Evolutionary conservation across 2,113 vertebrate species (phyloP).

Genomic region (Carassius auratus): DNA sequence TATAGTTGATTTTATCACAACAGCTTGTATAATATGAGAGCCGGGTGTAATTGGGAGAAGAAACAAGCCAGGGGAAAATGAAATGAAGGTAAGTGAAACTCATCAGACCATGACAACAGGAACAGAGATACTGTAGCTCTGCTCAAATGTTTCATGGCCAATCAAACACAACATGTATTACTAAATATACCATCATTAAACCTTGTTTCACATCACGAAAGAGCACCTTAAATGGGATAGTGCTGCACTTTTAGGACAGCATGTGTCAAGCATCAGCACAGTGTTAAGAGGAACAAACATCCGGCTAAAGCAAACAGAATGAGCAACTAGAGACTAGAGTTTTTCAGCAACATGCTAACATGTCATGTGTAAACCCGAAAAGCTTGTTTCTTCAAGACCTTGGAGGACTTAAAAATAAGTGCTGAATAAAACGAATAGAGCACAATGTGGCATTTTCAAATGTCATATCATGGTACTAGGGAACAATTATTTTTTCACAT

Average conservation of each 20-base stretch:
- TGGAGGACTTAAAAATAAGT: not conserved
- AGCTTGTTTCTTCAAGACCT: not conserved
- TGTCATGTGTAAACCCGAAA: not conserved
- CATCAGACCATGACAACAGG: not conserved
- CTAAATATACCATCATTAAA: not conserved
- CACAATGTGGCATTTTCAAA: not conserved
- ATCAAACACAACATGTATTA: not conserved
- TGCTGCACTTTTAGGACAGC: not conserved
- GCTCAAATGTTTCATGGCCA: slow-evolving; percentile 13
- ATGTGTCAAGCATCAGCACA: not conserved
- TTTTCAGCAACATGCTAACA: not conserved
- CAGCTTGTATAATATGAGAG: slow-evolving; percentile 29
- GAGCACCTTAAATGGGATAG: not conserved
- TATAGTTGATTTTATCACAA: slow-evolving; percentile 34
- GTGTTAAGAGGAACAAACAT: slow-evolving; percentile 5
- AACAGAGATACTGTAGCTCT: not conserved
- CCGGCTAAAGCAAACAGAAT: not conserved
- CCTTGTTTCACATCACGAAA: not conserved
- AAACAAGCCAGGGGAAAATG: slow-evolving; percentile 30
- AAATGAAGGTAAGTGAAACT: slow-evolving; percentile 10
- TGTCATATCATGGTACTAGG: not conserved
- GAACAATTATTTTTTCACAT: not conserved
- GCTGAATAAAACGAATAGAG: not conserved
- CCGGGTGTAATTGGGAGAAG: slow-evolving; percentile 10
- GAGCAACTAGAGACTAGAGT: not conserved